These are phyloP conservation scores for Sarotherodon lohbergeri DNA, from an alignment of 2,113 vertebrate genomes.

Conservation along the genomic window DNA sequence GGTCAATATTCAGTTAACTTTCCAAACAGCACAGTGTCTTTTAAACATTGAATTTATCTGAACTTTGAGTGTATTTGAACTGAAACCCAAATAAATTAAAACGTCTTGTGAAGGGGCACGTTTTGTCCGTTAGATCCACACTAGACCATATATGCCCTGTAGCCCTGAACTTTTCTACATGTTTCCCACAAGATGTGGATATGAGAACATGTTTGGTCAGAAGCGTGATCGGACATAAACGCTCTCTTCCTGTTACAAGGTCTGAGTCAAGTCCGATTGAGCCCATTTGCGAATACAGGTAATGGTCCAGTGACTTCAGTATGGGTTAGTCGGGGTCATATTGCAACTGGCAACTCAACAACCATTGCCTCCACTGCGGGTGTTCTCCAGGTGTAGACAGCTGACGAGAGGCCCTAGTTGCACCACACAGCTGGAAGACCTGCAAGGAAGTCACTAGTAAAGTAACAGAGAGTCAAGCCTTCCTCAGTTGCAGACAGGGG, in stretches of 20 bases:
- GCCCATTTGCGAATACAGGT: background rate
- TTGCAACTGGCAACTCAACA: background rate
- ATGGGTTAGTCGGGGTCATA: background rate
- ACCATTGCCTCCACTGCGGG: background rate
- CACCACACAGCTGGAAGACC: background rate
- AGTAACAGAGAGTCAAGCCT: background rate
- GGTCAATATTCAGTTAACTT: background rate
- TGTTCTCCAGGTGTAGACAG: background rate
- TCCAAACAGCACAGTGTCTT: background rate
- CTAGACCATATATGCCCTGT: background rate
- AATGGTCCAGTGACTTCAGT: background rate
- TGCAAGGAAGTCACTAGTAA: background rate
- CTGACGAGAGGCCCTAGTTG: background rate
- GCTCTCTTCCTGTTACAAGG: background rate
- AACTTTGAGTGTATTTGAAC: background rate
- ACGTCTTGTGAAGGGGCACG: background rate
- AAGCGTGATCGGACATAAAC: background rate
- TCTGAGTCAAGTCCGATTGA: background rate
- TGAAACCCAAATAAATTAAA: background rate
- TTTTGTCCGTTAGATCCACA: background rate
- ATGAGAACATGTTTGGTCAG: background rate
- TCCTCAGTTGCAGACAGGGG: background rate
- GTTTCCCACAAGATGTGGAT: background rate
- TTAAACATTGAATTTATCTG: background rate
- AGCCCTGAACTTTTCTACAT: background rate